These are phyloP conservation scores for Pogonomyrmex barbatus DNA, from an alignment of 1,140 invertebrate genomes.

Conservation along the genomic window DNA sequence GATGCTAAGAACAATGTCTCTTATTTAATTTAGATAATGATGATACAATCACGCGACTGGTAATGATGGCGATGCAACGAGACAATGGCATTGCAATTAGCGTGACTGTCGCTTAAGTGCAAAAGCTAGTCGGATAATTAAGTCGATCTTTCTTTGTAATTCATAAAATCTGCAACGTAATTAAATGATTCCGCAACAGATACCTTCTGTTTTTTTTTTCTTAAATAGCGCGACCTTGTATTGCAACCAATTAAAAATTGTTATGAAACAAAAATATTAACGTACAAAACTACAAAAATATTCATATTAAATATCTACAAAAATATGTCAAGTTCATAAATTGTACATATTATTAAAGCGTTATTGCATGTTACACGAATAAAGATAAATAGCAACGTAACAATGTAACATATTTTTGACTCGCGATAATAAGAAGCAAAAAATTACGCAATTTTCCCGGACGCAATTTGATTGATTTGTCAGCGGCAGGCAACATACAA, in stretches of 20 bases:
- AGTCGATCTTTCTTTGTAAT: slow-evolving; percentile 14
- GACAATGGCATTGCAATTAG: slow-evolving; percentile 50
- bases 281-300: neutral
- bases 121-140: slow-evolving; percentile 43
- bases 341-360: neutral
- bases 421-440: no score
- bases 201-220: neutral
- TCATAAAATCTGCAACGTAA: slow-evolving; percentile 30
- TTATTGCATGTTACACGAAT: neutral
- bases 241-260: neutral
- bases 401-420: neutral
- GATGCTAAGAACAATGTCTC: neutral
- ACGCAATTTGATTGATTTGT: neutral
- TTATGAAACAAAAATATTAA: neutral
- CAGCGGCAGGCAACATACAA: neutral
- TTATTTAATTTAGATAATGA: slow-evolving; percentile 27
- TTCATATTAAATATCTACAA: neutral
- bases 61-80: slow-evolving; percentile 28
- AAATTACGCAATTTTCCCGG: neutral
- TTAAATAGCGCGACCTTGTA: neutral
- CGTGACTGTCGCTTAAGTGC: slow-evolving; percentile 1
- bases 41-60: neutral
- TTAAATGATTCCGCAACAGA: slow-evolving; percentile 14
- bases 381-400: neutral
- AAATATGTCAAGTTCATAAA: neutral